Evolutionary conservation across 35 echinoderm and acorn worm species (phyloP), one percentile per base, ranked within the genome.

Genomic region (Apostichopus californicus): DNA sequence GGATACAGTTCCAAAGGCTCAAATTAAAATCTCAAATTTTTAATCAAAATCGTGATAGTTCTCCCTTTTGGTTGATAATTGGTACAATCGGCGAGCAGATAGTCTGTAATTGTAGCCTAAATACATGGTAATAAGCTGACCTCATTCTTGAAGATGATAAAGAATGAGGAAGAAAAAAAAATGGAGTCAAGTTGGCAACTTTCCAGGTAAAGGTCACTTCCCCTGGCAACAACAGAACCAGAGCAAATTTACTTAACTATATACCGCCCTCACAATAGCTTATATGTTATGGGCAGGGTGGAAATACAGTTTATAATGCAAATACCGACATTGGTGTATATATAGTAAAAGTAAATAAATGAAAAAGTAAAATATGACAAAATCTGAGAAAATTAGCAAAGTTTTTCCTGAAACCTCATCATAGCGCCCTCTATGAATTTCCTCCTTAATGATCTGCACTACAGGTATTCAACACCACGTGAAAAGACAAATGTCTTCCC

Each of bases 71-170:
- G 71, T 7, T 75, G 71, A 75, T 75, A 75, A 75, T 75, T 18
- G 71, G 71, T 75, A 22, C 71, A 75, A 75, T 75, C 71, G 71
- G 71, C 13, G 18, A 75, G n/a, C 64, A 68, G 18, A 68, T 18
- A 68, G 11, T 14, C 5, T 8, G n/a, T 75, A 75, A 75, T 7
- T n/a, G 17, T 75, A 75, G 71, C 71, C 71, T 75, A 75, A 75
- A 75, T 75, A 75, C 71, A 75, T 75, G 71, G 57, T 83, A 83
- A 55, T 83, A 83, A 20, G 81, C 55, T 85, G 81, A 85, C 81
- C 81, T 85, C 81, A 59, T 85, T 85, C 81, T 58, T 20, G 20
- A 60, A 46, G 34, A 46, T 46, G 34, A 46, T 46, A 46, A 46
- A 46, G 28, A 34, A 34, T 1, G 25, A 83, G 8, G 55, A 58